Conservation (phyloP, 2,113 vertebrate genomes). For the Cyphomyrus discorhynchus region DNA sequence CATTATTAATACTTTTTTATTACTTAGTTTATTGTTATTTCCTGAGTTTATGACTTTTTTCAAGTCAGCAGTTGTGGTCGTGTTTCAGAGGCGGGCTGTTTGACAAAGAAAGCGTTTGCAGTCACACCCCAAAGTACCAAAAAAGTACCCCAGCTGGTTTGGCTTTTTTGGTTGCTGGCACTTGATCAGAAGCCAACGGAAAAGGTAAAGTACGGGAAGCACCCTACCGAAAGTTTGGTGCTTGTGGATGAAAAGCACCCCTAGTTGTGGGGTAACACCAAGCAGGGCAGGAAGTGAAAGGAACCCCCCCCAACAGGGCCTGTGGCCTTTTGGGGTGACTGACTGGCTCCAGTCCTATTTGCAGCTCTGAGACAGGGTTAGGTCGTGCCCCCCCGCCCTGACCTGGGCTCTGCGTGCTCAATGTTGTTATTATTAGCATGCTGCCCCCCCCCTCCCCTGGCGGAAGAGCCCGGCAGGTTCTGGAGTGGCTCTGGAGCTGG, state of each 20-base stretch:
- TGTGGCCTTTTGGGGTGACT: constrained; percentile 36
- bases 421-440: constrained; percentile 89
- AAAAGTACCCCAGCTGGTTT: neutral
- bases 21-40: neutral
- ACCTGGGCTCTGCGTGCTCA: constrained; percentile 75
- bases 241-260: neutral
- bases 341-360: constrained; percentile 69
- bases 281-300: constrained; percentile 4
- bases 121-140: neutral
- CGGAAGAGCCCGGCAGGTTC: constrained; percentile 50
- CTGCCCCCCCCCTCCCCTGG: constrained; percentile 67
- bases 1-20: neutral
- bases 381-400: constrained; percentile 62
- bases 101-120: neutral
- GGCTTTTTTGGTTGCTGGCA: neutral
- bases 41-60: neutral
- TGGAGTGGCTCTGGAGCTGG: constrained; percentile 59
- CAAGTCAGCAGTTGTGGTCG: neutral
- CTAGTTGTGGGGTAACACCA: neutral
- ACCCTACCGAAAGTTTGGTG: neutral
- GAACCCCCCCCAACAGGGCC: constrained; percentile 35
- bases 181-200: neutral
- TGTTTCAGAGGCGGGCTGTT: neutral
- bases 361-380: constrained; percentile 61
- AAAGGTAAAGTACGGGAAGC: neutral